Evolutionary conservation across 2,888 invertebrate species (phyloP), one percentile per base, ranked within the genome.

Genomic region (Aphidoletes aphidimyza): DNA sequence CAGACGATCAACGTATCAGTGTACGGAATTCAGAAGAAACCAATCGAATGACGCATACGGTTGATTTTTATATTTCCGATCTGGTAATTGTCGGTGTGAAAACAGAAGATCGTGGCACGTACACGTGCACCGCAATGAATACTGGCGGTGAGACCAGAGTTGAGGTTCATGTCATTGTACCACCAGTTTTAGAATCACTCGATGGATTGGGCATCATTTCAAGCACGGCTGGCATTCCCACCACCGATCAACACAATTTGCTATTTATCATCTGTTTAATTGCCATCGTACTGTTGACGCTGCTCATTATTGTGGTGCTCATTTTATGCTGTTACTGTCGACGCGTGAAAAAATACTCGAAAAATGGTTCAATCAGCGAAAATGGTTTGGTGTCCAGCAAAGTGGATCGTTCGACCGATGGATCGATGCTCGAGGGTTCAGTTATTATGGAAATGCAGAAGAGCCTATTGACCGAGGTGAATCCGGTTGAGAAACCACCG

Each of bases 361-460:
- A 90, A 87, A 90, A 90, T 85, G 87, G 89, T 84, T 89, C 90
- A 22, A 89, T 90, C 87, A 90, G 89, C 86, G 89, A 89, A 59
- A 90, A 89, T 84, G 89, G 89, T 1, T 84, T 90, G 85, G 89
- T 90, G 84, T 87, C 89, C 39, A 88, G 89, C 26, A 90, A 90
- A 86, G 26, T 86, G 89, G 93, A 92, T 81, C 91, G 91, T 84
- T 91, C 93, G 0, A 92, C 93, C 0, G 69, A 93, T 86, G 93
- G 94, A 86, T 93, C 95, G 17, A 91, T 94, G 87, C 92, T 95
- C 85, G 94, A 95, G 88, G 93, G 93, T 0, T 94, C 95, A 0
- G 94, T 94, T 1, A 93, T 94, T 84, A 93, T 94, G 85, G 96
- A 96, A 88, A 95, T 96, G 92, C 95, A 96, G 88, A 96, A 96